These are phyloP conservation scores for Himantopus leucocephalus DNA, from an alignment of 2,113 vertebrate genomes.

Conservation along the genomic window DNA sequence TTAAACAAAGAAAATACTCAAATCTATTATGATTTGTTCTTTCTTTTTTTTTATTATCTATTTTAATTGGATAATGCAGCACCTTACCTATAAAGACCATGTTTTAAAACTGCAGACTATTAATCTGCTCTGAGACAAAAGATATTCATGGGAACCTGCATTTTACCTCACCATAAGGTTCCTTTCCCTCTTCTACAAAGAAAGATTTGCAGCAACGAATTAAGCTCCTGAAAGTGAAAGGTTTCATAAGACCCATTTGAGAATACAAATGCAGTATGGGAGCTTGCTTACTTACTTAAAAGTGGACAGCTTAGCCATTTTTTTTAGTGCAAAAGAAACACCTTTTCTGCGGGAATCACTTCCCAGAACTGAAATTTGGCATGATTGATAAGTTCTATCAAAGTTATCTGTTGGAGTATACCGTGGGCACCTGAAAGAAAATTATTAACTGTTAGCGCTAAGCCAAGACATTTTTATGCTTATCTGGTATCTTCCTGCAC, in stretches of 20 bases:
- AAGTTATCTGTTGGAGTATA: not conserved
- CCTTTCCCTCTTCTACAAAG: not conserved
- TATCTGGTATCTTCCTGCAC: not conserved
- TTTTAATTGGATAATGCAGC: not conserved
- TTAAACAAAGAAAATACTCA: not conserved
- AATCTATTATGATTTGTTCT: not conserved
- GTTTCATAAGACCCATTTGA: not conserved
- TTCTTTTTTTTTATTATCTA: not conserved
- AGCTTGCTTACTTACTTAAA: not conserved
- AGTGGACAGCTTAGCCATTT: not conserved
- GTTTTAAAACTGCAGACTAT: not conserved
- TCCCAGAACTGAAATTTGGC: not conserved
- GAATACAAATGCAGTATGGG: not conserved
- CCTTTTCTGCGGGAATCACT: not conserved
- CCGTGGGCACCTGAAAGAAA: not conserved
- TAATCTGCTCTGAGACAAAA: not conserved
- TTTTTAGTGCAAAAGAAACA: not conserved
- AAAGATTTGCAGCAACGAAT: not conserved
- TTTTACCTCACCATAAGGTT: not conserved
- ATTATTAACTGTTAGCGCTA: not conserved
- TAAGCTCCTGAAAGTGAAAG: not conserved
- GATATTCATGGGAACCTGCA: not conserved
- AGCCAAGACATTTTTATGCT: not conserved
- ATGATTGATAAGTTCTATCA: not conserved
- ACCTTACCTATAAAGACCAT: not conserved